Evolutionary conservation across 2,888 invertebrate genomes (phyloP).

Genomic region (Aphrophora alni): DNA sequence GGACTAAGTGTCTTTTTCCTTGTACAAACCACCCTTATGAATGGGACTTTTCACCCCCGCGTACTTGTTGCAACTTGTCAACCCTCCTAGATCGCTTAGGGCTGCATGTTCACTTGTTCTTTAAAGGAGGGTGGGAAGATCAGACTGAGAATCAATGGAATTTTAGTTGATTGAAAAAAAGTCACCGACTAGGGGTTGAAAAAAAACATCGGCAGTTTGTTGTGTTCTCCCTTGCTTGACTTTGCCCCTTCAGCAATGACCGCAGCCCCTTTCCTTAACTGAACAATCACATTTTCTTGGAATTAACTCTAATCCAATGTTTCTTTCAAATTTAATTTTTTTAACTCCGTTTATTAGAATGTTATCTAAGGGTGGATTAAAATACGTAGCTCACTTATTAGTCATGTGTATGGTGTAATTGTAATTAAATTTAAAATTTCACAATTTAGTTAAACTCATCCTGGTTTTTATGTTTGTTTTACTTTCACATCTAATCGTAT

Average conservation of each 20-base stretch:
- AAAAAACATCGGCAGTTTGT: neutral
- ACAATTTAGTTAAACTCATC: too few species aligned
- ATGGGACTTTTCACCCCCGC: conserved; percentile 2
- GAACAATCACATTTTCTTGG: neutral
- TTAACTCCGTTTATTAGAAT: too few species aligned
- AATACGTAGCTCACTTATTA: too few species aligned
- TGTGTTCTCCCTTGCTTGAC: neutral
- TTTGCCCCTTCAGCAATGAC: neutral
- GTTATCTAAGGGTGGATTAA: too few species aligned
- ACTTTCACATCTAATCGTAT: too few species aligned
- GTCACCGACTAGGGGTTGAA: neutral
- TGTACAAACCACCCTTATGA: conserved; percentile 6
- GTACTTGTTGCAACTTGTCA: neutral
- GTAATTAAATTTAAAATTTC: too few species aligned
- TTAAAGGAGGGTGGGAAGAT: neutral
- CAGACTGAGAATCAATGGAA: neutral
- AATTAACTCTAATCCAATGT: neutral
- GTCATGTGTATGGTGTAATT: too few species aligned
- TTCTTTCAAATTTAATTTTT: neutral
- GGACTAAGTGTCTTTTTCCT: neutral
- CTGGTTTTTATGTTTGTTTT: too few species aligned
- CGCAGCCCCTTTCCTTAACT: neutral
- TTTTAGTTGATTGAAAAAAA: conserved; percentile 2
- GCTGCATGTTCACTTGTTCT: neutral
- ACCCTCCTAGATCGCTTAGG: neutral